phyloP scores from a whole-genome alignment of 1,140 invertebrate species.

The Drosophila nikananu region DNA sequence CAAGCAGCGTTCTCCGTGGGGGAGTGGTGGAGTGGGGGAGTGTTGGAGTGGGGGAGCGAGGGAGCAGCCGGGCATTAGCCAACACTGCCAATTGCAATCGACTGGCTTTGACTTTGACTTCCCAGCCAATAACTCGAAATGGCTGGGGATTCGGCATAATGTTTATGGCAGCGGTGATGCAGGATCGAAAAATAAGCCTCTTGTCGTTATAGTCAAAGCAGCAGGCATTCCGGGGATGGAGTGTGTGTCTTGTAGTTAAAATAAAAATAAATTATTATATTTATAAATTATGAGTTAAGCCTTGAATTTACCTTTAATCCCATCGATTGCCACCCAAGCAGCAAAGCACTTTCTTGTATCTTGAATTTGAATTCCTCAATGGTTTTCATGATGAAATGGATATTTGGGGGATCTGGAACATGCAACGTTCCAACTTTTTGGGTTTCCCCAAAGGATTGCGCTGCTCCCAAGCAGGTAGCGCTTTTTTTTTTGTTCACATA shows the following conservation, averaged over 20 bases:
- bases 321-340: no score
- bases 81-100: no score
- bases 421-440: background rate
- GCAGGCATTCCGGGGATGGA: background rate
- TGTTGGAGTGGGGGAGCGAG: no score
- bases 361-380: constrained; percentile 7
- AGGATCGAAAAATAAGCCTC: background rate
- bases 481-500: background rate
- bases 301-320: background rate
- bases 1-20: constrained; percentile 31
- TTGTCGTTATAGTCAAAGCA: background rate
- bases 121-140: constrained; percentile 15
- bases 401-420: background rate
- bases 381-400: constrained; percentile 5
- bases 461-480: background rate
- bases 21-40: no score
- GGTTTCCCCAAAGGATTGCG: constrained; percentile 7
- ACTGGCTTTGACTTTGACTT: constrained; percentile 44
- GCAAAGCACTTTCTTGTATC: no score
- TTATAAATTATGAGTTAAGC: background rate
- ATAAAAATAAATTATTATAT: background rate
- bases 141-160: constrained; percentile 4
- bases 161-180: constrained; percentile 14
- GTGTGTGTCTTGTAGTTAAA: background rate
- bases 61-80: constrained; percentile 25